phyloP scores from a whole-genome alignment of 2,113 vertebrate genomes.

The Aythya baeri region DNA sequence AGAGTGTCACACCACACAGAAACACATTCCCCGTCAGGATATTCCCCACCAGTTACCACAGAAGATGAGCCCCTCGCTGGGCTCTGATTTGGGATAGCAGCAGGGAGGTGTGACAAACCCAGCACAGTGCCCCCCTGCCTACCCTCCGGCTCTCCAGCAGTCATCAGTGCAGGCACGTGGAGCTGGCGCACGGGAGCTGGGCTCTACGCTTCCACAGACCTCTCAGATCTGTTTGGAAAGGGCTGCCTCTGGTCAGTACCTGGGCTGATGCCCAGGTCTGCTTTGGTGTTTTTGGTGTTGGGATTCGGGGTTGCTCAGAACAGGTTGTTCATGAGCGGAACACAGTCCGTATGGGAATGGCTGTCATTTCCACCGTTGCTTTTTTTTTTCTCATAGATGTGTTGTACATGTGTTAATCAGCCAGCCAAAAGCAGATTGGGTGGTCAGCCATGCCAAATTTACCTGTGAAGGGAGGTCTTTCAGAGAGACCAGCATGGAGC shows the following conservation, averaged over 20 bases:
- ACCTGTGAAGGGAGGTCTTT: background rate
- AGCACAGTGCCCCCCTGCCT: background rate
- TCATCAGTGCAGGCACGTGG: rapidly evolving
- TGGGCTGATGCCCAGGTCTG: rapidly evolving
- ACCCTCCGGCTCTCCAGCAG: rapidly evolving
- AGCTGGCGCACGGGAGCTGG: background rate
- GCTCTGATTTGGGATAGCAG: background rate
- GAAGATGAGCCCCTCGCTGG: background rate
- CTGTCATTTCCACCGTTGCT: background rate
- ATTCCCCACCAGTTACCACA: background rate
- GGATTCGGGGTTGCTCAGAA: background rate
- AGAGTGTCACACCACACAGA: background rate
- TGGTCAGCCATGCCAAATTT: background rate
- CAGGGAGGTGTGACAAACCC: background rate
- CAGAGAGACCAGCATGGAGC: background rate
- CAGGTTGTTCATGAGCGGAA: background rate
- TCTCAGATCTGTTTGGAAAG: background rate
- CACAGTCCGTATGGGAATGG: background rate
- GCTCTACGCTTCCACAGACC: background rate
- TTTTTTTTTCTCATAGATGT: background rate
- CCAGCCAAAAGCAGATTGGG: background rate
- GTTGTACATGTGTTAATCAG: background rate
- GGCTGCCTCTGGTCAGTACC: background rate
- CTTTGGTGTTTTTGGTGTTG: background rate
- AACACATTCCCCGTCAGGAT: background rate